Evolutionary conservation across 1,140 invertebrate species (phyloP), one percentile per base, ranked within the genome.

Genomic region (Eciton burchellii): DNA sequence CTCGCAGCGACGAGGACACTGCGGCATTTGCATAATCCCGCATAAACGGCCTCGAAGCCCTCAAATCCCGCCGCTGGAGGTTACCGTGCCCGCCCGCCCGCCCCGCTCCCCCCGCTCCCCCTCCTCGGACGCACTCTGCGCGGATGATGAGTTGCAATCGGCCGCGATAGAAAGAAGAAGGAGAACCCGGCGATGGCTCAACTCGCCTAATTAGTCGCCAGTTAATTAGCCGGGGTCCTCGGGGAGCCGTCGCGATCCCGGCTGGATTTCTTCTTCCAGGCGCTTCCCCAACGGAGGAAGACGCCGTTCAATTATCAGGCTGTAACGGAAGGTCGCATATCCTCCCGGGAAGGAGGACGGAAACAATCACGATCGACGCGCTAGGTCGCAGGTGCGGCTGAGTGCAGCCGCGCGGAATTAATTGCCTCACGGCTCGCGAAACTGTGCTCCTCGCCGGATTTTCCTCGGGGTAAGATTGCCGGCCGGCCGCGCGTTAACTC

Each of bases 331-430:
- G 35, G 72, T 77, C 49, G 72, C 60, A 82, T 63, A 74, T 82
- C 77, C 59, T 26, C 43, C 5, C 3, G 45, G 12, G 70, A 77
- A n/a, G n/a, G n/a, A n/a, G 12, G 49, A 82, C 41, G 24, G 43
- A 56, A 82, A 77, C 77, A 66, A 65, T 77, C 72, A 49, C 49
- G 72, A 82, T 82, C 72, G 81, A 82, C 77, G 54, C 54, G 77
- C 60, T 81, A 52, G 59, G 47, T 66, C 59, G 66, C 68, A 73
- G 68, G 68, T 60, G 77, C 77, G 60, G 77, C 56, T 72, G 66
- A 81, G 77, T 72, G 66, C 77, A 73, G 68, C 77, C 49, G 77
- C 12, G 77, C 68, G 77, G 68, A 81, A 81, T 81, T 81, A 81
- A 81, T 81, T 81, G 43, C 63, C 21, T 79, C 68, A 79, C 41